These are phyloP conservation scores for Hiodon alosoides DNA, from an alignment of 2,113 vertebrate species.

Conservation along the genomic window DNA sequence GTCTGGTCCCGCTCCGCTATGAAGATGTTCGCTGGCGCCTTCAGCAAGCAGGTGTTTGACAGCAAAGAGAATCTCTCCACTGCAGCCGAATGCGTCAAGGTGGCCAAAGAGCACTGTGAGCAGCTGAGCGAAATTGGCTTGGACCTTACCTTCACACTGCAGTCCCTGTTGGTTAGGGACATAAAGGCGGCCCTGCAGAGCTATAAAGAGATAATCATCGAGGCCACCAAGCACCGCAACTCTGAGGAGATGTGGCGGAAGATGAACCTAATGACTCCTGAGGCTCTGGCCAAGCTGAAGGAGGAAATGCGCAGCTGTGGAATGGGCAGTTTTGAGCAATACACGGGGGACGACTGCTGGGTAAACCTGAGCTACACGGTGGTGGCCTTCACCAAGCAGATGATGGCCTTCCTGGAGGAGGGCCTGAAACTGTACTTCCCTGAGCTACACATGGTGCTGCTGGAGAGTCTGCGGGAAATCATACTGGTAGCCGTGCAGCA, in stretches of 20 bases:
- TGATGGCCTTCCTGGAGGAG: constrained; percentile 95
- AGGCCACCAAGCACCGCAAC: constrained; percentile 96
- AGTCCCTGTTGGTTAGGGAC: constrained; percentile 88
- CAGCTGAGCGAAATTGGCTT: constrained; percentile 90
- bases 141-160: constrained; percentile 92
- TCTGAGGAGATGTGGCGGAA: constrained; percentile 97
- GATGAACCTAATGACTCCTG: constrained; percentile 98
- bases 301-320: constrained; percentile 91
- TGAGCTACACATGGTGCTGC: constrained; percentile 92
- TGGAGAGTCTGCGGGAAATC: constrained; percentile 91
- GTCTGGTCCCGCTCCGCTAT: constrained; percentile 92
- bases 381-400: constrained; percentile 96
- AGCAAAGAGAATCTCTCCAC: constrained; percentile 96
- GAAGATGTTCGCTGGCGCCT: constrained; percentile 93
- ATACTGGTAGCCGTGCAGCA: constrained; percentile 93
- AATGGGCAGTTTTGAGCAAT: constrained; percentile 79
- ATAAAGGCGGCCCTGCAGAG: constrained; percentile 82
- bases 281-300: constrained; percentile 83
- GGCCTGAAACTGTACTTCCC: constrained; percentile 92
- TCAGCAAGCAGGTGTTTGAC: constrained; percentile 96
- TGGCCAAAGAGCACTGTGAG: constrained; percentile 91
- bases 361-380: constrained; percentile 96
- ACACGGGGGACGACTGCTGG: constrained; percentile 95
- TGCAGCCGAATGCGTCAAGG: constrained; percentile 89
- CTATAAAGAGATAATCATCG: constrained; percentile 95